These are phyloP conservation scores for Fulica atra DNA, from an alignment of 2,113 vertebrate species.

Conservation along the genomic window DNA sequence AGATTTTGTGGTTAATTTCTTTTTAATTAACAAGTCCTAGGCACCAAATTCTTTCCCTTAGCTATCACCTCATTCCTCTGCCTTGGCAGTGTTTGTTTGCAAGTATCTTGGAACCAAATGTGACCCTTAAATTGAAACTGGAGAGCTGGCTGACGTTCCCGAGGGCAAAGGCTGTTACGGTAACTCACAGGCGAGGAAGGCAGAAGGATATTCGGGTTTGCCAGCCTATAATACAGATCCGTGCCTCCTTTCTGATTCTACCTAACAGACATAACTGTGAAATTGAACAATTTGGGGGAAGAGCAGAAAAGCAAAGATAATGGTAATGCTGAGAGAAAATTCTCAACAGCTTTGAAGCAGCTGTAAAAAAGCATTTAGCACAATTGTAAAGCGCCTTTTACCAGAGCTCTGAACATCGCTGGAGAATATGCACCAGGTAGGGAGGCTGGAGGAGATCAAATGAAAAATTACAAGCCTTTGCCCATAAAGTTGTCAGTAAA, in stretches of 20 bases:
- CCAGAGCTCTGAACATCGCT: not conserved
- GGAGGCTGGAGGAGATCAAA: slow-evolving; percentile 36
- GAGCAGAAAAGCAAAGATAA: slow-evolving; percentile 32
- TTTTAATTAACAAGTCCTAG: not conserved
- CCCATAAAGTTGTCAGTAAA: slow-evolving; percentile 16
- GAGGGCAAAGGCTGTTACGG: slow-evolving; percentile 8
- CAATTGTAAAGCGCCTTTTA: slow-evolving; percentile 30
- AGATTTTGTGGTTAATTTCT: not conserved
- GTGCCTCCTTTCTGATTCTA: not conserved
- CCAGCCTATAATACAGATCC: slow-evolving; percentile 37
- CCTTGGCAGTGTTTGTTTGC: not conserved
- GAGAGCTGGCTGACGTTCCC: slow-evolving; percentile 24
- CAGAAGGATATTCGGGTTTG: slow-evolving; percentile 23
- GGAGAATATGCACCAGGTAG: not conserved
- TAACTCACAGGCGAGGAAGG: not conserved
- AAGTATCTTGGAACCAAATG: not conserved
- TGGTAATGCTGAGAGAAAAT: not conserved
- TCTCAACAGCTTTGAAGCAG: slow-evolving; percentile 9
- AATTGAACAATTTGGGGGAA: slow-evolving; percentile 33
- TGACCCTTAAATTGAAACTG: not conserved
- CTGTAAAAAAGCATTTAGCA: slow-evolving; percentile 14
- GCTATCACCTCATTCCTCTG: not conserved
- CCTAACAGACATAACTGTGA: slow-evolving; percentile 26
- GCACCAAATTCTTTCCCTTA: not conserved
- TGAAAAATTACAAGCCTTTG: slow-evolving; percentile 18